Percentiles rank a stretch among this genome's conserved stretches.
Conservation (phyloP, 2,888 invertebrate genomes). For the Zelleria hepariella region DNA sequence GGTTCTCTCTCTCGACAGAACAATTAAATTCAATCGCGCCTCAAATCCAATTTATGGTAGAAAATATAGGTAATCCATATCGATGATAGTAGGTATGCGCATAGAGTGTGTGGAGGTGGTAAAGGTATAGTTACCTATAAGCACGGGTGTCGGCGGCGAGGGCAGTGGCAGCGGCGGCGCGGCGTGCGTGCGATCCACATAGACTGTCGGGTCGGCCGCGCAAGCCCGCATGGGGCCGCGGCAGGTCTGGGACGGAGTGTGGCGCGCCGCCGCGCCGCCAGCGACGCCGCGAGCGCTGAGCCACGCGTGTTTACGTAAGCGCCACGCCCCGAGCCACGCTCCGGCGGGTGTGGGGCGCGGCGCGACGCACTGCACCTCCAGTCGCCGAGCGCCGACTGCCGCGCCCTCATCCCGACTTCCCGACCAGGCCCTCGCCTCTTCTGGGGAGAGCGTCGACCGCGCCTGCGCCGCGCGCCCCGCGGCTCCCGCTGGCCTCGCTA, state of each 20-base stretch:
- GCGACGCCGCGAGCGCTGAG: constrained; percentile 34
- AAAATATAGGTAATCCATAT: constrained; percentile 10
- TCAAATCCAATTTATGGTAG: too few species aligned
- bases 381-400: constrained; percentile 68
- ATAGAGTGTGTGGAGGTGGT: background rate
- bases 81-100: background rate
- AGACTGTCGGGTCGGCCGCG: constrained; percentile 32
- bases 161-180: constrained; percentile 58
- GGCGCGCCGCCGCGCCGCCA: constrained; percentile 59
- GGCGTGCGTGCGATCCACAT: constrained; percentile 55
- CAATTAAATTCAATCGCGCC: too few species aligned
- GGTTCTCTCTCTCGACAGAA: too few species aligned
- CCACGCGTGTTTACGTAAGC: constrained; percentile 71
- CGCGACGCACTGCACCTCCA: constrained; percentile 60
- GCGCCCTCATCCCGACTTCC: constrained; percentile 15
- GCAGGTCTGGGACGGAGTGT: constrained; percentile 53
- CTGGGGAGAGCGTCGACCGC: constrained; percentile 30
- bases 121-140: constrained; percentile 48
- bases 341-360: constrained; percentile 66
- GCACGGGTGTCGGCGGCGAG: constrained; percentile 52
- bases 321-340: constrained; percentile 72
- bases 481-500: constrained; percentile 5
- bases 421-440: background rate
- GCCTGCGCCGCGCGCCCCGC: constrained; percentile 39
- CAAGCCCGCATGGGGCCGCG: constrained; percentile 61